Conservation (phyloP, 2,888 invertebrate species). For the Calliscelio sp. region DNA sequence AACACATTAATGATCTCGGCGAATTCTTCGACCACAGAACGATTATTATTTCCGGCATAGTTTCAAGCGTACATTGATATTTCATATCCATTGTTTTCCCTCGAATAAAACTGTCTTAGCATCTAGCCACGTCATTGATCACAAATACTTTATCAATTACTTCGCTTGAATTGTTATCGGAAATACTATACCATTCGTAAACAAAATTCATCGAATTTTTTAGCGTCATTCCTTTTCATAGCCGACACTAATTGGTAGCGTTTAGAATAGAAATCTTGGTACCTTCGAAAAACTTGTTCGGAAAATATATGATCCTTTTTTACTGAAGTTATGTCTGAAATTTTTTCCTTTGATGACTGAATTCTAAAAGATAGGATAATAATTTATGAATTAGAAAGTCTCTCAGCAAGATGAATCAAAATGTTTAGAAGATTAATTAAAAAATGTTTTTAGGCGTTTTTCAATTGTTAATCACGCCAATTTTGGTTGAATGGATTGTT, state of each 20-base stretch:
- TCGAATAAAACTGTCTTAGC: slow-evolving; percentile 49
- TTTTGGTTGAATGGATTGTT: slow-evolving; percentile 41
- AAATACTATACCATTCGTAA: too few species aligned
- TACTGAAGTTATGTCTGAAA: background rate
- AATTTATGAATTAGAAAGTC: slow-evolving; percentile 6
- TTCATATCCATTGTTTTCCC: slow-evolving; percentile 71
- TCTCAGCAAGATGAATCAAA: slow-evolving; percentile 18
- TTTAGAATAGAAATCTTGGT: too few species aligned
- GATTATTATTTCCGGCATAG: slow-evolving; percentile 74
- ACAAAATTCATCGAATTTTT: background rate
- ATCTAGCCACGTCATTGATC: slow-evolving; percentile 50
- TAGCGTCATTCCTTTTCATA: background rate
- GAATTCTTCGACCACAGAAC: slow-evolving; percentile 74
- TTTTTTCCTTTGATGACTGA: background rate
- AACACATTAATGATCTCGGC: slow-evolving; percentile 75
- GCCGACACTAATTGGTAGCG: slow-evolving; percentile 1
- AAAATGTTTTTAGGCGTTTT: slow-evolving; percentile 52
- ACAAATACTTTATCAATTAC: slow-evolving; percentile 24
- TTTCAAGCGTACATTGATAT: slow-evolving; percentile 70
- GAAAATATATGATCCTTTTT: background rate
- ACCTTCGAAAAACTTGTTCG: too few species aligned
- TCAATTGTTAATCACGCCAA: slow-evolving; percentile 60
- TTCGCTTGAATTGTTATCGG: background rate
- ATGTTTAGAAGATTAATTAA: slow-evolving; percentile 43
- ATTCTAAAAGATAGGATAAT: slow-evolving; percentile 7